A percentile compares a stretch with the other conserved stretches of the same genome.
Evolutionary conservation across 2,888 invertebrate species (phyloP).

Genomic region (Agrypnus murinus): DNA sequence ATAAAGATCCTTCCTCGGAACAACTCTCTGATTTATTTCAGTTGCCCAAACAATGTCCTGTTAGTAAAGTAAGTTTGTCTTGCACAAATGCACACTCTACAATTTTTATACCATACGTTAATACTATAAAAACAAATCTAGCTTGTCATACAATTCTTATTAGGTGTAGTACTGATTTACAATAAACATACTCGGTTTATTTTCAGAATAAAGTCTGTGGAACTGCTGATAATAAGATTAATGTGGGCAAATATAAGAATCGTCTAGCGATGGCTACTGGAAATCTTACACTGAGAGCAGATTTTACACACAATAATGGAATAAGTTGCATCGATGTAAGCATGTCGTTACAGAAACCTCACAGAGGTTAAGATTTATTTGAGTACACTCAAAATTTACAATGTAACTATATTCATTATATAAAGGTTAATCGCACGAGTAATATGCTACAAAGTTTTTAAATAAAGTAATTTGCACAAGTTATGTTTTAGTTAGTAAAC

Average conservation of each 20-base stretch:
- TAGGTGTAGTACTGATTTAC: too few species aligned
- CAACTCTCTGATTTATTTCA: background rate
- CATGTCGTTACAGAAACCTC: conserved; percentile 8
- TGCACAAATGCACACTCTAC: too few species aligned
- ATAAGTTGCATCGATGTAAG: conserved; percentile 20
- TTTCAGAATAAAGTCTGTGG: conserved; percentile 17
- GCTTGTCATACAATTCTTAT: too few species aligned
- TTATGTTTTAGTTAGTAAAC: too few species aligned
- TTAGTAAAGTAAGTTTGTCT: conserved; percentile 25
- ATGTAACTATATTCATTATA: too few species aligned
- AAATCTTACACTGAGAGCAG: background rate
- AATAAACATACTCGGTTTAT: too few species aligned
- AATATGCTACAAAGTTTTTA: too few species aligned
- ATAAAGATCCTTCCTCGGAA: background rate
- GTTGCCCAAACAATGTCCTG: conserved; percentile 24
- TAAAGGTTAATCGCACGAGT: too few species aligned
- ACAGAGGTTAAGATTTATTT: background rate
- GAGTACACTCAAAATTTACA: too few species aligned
- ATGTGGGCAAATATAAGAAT: conserved; percentile 16
- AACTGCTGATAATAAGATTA: conserved; percentile 1
- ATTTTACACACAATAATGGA: conserved; percentile 26
- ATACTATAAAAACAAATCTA: too few species aligned
- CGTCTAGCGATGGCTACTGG: conserved; percentile 13
- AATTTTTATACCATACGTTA: too few species aligned
- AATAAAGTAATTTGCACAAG: too few species aligned